Evolutionary conservation across 2,888 invertebrate genomes (phyloP).

Genomic region (Andricus quercusramuli): DNA sequence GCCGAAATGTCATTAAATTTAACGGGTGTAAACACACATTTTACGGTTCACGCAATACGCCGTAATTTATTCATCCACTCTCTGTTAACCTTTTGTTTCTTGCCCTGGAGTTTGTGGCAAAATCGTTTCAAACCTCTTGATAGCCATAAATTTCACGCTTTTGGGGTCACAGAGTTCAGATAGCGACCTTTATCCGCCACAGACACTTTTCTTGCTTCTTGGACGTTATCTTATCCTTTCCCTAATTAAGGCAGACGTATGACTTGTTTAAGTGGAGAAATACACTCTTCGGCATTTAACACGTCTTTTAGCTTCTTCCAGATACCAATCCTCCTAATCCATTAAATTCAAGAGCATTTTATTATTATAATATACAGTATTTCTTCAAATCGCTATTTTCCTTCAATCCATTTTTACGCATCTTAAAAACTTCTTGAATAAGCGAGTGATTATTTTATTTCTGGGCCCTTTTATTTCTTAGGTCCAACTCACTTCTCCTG

Average conservation of each 20-base stretch:
- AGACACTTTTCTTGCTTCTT: conserved; percentile 18
- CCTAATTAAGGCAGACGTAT: conserved; percentile 59
- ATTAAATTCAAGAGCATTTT: neutral
- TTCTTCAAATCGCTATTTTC: neutral
- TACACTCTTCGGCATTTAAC: neutral
- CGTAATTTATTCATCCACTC: conserved; percentile 54
- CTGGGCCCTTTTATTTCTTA: too few species aligned
- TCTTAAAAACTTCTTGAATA: neutral
- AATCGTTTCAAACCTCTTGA: conserved; percentile 22
- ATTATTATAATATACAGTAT: neutral
- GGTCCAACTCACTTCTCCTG: too few species aligned
- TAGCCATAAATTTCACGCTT: conserved; percentile 18
- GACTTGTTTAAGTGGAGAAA: conserved; percentile 15
- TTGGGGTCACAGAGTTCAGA: conserved; percentile 18
- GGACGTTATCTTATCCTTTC: conserved; percentile 50
- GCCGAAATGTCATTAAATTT: conserved; percentile 52
- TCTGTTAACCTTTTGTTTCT: conserved; percentile 13
- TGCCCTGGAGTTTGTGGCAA: neutral
- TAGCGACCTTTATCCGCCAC: conserved; percentile 22
- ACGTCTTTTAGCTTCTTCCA: neutral
- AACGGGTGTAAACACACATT: conserved; percentile 61
- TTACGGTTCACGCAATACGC: conserved; percentile 54
- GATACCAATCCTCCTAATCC: neutral
- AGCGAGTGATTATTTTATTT: too few species aligned
- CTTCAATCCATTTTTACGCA: neutral